Base-by-base conservation (phyloP, 1,140 invertebrate species). In the Drosophila rufa region DNA sequence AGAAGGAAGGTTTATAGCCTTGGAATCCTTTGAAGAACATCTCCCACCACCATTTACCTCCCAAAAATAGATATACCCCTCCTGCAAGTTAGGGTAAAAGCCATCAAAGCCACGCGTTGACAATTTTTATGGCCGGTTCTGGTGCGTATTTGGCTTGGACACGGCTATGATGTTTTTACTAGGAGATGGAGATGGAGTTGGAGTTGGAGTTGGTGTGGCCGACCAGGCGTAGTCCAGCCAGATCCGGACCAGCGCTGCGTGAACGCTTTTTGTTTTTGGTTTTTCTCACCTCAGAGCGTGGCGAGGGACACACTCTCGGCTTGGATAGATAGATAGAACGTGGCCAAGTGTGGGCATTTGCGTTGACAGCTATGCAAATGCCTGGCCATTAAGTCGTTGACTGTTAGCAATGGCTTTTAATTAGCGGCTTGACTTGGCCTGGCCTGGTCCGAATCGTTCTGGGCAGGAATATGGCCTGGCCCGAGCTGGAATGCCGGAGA, bases 341-440 rank as follows among this genome's bases (percentile, higher is more conserved):
- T 78, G 77, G 64, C 83, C 84, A 83, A 80, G 83, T 87, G 83
- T 89, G 84, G 84, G 84, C 77, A 89, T 89, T 81, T 79, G 47
- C 80, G 85, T 67, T 84, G 84, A 90, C 80, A 90, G 80, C 80
- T 84, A 87, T 87, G 84, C 84, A 87, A 87, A 87, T 87, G 82
- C 74, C 53, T 84, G 74, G 66, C 84, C 85, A 87, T 87, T 87
- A 87, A 83, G 77, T 80, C 81, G 82, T 87, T 87, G 85, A 74
- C 84, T 90, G 75, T 87, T 87, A 89, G 83, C 84, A 80, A 87
- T 87, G 84, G 86, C 85, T 84, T 87, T 89, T 87, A 87, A 87
- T 87, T 87, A 87, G 69, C 80, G 74, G 42, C 64, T 53, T 77
- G 71, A 62, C 80, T 82, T 61, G 50, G 58, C 50, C 38, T 12